Evolutionary conservation across 2,797 vertebrate species (phyloP).

Genomic region (Loris lydekkerianus): DNA sequence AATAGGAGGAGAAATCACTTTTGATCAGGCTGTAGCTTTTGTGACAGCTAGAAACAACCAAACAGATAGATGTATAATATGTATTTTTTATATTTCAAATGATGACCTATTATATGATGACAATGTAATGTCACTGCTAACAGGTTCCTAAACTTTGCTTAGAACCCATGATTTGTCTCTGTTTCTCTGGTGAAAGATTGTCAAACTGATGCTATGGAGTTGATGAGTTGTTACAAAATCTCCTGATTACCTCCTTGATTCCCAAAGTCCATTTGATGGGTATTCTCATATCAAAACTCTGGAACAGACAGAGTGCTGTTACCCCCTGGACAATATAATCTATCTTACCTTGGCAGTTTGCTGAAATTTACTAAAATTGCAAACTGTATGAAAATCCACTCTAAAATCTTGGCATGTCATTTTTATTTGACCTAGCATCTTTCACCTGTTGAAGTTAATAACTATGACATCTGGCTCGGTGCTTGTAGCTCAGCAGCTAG

Average conservation of each 20-base stretch:
- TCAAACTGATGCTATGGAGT: neutral
- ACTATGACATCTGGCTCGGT: neutral
- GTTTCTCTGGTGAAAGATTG: slow-evolving; percentile 4
- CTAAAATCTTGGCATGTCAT: neutral
- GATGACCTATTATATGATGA: neutral
- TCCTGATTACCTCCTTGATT: neutral
- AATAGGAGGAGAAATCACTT: slow-evolving; percentile 28
- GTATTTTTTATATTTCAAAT: slow-evolving; percentile 23
- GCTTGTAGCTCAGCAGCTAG: too few species aligned
- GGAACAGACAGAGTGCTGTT: neutral
- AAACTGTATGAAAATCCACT: neutral
- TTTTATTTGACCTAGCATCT: neutral
- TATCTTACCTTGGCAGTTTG: neutral
- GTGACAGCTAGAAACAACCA: neutral
- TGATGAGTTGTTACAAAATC: neutral
- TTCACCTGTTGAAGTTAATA: neutral
- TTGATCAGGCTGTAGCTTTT: neutral
- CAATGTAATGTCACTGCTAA: neutral
- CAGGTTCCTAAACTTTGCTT: neutral
- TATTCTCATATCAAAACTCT: neutral
- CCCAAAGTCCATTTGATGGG: neutral
- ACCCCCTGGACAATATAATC: neutral
- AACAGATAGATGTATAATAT: neutral
- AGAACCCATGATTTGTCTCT: slow-evolving; percentile 5
- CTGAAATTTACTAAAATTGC: neutral